Evolutionary conservation across 1,140 invertebrate genomes (phyloP).

Genomic region (Orchesella cincta): DNA sequence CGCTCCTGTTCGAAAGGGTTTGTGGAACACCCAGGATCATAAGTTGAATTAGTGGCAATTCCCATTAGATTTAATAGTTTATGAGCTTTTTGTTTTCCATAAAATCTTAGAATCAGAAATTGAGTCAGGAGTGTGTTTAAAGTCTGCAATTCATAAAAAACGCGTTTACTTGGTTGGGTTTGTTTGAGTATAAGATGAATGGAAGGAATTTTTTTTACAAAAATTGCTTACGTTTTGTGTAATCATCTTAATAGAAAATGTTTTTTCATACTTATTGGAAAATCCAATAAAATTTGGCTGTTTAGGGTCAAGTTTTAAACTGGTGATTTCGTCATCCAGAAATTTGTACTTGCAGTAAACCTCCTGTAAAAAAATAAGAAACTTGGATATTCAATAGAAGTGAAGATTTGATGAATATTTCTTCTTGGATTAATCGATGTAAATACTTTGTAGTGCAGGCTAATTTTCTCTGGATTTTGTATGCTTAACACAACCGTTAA

Average conservation of each 20-base stretch:
- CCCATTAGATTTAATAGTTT: neutral
- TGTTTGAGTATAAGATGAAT: too few species aligned
- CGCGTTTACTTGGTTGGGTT: neutral
- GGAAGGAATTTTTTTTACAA: neutral
- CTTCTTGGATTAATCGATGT: too few species aligned
- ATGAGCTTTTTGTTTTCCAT: conserved; percentile 6
- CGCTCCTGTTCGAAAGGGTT: neutral
- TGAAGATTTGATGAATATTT: too few species aligned
- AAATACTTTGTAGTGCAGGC: neutral
- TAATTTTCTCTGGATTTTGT: neutral
- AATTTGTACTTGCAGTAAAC: conserved; percentile 18
- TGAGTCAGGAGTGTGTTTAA: neutral
- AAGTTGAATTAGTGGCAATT: neutral
- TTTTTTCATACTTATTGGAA: neutral
- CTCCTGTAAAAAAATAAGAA: neutral
- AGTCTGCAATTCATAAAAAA: neutral
- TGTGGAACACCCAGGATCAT: neutral
- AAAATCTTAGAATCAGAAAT: neutral
- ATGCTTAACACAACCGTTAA: neutral
- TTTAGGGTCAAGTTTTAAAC: neutral
- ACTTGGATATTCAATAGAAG: too few species aligned
- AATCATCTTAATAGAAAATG: neutral
- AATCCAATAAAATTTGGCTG: neutral
- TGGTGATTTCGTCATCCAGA: neutral
- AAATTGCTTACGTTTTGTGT: neutral